These are phyloP conservation scores for Acrocephalus kingi DNA, from an alignment of 2,113 vertebrate genomes.

Conservation along the genomic window DNA sequence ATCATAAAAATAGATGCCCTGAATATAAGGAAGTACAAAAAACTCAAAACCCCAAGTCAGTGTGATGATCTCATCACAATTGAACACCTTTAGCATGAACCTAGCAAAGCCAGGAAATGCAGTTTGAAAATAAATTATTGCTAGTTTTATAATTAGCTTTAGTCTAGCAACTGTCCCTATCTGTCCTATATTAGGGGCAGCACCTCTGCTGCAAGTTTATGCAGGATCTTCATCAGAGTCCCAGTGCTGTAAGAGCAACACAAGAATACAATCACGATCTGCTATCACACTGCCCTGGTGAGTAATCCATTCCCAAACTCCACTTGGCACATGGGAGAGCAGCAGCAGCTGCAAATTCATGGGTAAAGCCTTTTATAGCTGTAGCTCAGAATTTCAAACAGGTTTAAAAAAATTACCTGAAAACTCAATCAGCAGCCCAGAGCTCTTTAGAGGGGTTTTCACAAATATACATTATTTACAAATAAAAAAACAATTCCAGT, in stretches of 20 bases:
- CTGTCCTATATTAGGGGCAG: not conserved
- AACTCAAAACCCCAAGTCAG: not conserved
- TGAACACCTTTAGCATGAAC: not conserved
- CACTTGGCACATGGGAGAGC: not conserved
- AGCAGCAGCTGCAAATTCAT: not conserved
- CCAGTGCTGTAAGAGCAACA: not conserved
- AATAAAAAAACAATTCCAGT: not conserved
- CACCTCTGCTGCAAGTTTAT: not conserved
- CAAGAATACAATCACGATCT: accelerated
- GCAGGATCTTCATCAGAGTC: not conserved
- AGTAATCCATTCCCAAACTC: not conserved
- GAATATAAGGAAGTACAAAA: not conserved
- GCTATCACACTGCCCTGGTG: accelerated
- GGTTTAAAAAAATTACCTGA: not conserved
- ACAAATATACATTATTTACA: not conserved
- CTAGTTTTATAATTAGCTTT: not conserved
- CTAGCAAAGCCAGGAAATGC: not conserved
- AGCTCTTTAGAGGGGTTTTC: not conserved
- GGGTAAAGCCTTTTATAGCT: not conserved
- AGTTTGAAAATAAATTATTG: not conserved
- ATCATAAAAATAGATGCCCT: not conserved
- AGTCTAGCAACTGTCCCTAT: not conserved
- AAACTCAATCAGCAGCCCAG: not conserved
- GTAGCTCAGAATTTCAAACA: not conserved
- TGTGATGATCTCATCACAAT: accelerated